These are phyloP conservation scores for Styela plicata DNA, from an alignment of 23 tunicate genomes.

Conservation along the genomic window DNA sequence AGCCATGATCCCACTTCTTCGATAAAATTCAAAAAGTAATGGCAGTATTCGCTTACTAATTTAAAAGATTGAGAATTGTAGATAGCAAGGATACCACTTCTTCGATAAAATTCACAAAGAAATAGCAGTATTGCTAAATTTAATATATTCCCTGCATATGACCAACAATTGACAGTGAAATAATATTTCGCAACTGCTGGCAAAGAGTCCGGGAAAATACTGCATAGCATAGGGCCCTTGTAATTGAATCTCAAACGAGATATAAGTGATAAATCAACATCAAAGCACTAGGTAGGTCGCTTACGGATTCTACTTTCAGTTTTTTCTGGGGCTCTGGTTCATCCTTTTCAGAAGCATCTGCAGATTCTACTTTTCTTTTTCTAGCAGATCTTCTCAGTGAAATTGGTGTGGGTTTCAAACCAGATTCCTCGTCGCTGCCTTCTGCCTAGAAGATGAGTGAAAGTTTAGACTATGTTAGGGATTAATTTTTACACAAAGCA, in stretches of 20 bases:
- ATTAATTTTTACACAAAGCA: too few species aligned
- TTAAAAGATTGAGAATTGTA: too few species aligned
- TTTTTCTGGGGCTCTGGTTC: slow-evolving; percentile 23
- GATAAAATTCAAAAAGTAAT: too few species aligned
- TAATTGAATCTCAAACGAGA: background rate
- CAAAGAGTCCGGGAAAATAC: slow-evolving; percentile 7
- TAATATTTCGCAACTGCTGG: background rate
- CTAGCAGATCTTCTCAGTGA: slow-evolving; percentile 81
- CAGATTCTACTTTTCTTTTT: slow-evolving; percentile 50
- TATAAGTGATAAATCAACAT: background rate
- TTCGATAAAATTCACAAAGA: background rate
- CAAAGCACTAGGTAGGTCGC: too few species aligned
- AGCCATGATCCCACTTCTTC: too few species aligned
- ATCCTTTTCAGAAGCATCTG: slow-evolving; percentile 11
- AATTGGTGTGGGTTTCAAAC: slow-evolving; percentile 59
- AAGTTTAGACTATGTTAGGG: too few species aligned
- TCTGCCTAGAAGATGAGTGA: too few species aligned
- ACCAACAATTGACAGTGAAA: background rate
- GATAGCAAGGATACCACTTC: background rate
- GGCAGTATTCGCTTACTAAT: too few species aligned
- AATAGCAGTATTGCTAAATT: background rate
- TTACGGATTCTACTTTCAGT: background rate
- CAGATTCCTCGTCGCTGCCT: slow-evolving; percentile 11
- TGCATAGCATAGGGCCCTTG: background rate
- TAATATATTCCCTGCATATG: slow-evolving; percentile 16